A percentile compares a stretch with the other conserved stretches of the same genome.
phyloP scores from a whole-genome alignment of 2,797 vertebrate species.

The Simalia tracyae region DNA sequence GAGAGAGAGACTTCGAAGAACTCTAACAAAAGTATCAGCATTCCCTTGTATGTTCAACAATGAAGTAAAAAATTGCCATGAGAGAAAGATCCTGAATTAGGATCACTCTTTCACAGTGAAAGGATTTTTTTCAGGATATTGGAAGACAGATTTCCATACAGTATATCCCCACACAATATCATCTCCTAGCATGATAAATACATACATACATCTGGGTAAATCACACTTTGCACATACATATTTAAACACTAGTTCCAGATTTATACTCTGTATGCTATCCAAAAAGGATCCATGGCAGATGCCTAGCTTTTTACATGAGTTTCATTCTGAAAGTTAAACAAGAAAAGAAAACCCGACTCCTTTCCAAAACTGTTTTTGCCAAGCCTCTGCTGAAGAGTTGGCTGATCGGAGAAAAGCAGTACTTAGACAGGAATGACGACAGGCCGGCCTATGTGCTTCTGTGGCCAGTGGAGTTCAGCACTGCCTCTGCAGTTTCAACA shows the following conservation, averaged over 20 bases:
- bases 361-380: constrained; percentile 11
- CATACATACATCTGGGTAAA: no score
- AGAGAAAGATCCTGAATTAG: no score
- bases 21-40: no score
- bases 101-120: no score
- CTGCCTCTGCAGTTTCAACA: accelerated
- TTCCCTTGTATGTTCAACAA: no score
- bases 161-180: no score
- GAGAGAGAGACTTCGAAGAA: not conserved
- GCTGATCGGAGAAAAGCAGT: constrained; percentile 1
- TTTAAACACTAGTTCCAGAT: not conserved
- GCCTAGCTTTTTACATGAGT: not conserved
- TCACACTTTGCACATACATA: not conserved
- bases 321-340: not conserved
- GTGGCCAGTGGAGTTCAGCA: not conserved
- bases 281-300: not conserved
- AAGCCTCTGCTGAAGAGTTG: constrained; percentile 19
- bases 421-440: constrained; percentile 15
- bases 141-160: no score
- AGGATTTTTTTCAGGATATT: no score
- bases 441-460: not conserved
- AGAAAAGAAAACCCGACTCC: not conserved
- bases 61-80: no score
- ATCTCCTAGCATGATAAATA: no score
- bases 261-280: not conserved